phyloP scores from a whole-genome alignment of 2,888 invertebrate species.

The Mesodorylaimus sp. region DNA sequence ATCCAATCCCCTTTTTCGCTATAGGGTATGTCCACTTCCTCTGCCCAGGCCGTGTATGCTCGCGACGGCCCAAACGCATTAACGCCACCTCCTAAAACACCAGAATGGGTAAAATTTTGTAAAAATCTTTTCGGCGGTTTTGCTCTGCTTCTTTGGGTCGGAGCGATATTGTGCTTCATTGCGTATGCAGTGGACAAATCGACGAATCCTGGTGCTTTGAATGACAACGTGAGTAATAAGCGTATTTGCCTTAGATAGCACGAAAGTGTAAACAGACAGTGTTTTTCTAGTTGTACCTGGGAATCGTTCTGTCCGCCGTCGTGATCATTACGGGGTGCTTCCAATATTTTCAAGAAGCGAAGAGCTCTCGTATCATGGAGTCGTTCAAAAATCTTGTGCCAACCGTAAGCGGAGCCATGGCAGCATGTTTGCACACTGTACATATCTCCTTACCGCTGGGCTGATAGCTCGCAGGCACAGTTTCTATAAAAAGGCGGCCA shows the following conservation, averaged over 20 bases:
- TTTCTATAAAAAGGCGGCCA: no score
- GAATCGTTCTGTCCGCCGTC: slow-evolving; percentile 78
- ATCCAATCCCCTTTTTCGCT: no score
- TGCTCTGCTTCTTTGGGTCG: slow-evolving; percentile 78
- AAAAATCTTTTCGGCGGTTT: slow-evolving; percentile 95
- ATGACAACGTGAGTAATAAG: slow-evolving; percentile 53
- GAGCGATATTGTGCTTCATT: slow-evolving; percentile 87
- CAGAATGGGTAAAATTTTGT: slow-evolving; percentile 98
- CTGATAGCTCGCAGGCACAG: no score
- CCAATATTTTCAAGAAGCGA: slow-evolving; percentile 93
- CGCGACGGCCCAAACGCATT: slow-evolving; percentile 87
- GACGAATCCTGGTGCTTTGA: slow-evolving; percentile 82
- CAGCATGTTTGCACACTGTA: no score
- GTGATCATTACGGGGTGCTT: slow-evolving; percentile 95
- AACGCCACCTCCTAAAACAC: slow-evolving; percentile 88
- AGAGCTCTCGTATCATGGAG: slow-evolving; percentile 96
- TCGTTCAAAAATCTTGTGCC: slow-evolving; percentile 96
- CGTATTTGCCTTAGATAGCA: not conserved
- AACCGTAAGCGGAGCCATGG: no score
- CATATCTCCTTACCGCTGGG: no score
- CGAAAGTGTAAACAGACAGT: no score
- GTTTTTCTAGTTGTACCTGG: slow-evolving; percentile 52
- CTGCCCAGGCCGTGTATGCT: no score
- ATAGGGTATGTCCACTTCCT: no score
- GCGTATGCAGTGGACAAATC: slow-evolving; percentile 82